Percentiles rank a stretch among this genome's conserved stretches.
Conservation (phyloP, 2,797 vertebrate species). For the Valencia hispanica region DNA sequence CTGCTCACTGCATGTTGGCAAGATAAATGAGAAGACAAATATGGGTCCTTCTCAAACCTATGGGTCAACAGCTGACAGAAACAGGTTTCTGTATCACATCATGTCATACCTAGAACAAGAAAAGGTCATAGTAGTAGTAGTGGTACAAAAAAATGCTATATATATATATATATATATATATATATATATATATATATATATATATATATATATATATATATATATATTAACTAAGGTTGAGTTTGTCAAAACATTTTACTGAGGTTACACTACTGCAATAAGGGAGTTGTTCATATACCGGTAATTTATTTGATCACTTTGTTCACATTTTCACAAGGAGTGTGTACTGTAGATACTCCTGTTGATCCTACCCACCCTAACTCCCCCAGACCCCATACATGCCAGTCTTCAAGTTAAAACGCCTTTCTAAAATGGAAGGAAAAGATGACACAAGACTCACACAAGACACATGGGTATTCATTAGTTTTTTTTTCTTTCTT, state of each 20-base stretch:
- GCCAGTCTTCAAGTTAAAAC: slow-evolving; percentile 80
- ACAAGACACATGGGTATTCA: too few relatives aligned
- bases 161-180: too few relatives aligned
- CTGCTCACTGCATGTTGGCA: not conserved
- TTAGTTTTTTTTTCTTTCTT: slow-evolving; percentile 15
- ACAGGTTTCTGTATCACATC: not conserved
- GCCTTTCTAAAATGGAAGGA: too few relatives aligned
- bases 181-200: too few relatives aligned
- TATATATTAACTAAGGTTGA: not conserved
- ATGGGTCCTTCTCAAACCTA: not conserved
- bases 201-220: too few relatives aligned
- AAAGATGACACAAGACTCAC: too few relatives aligned
- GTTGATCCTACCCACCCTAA: not conserved
- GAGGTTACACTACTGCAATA: too few relatives aligned
- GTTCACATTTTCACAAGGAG: not conserved
- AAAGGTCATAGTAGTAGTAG: not conserved
- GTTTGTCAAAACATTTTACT: too few relatives aligned
- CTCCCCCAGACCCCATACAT: slow-evolving; percentile 42
- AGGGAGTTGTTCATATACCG: too few relatives aligned
- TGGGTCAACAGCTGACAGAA: not conserved
- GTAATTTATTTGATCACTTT: not conserved
- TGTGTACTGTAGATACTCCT: not conserved
- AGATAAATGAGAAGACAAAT: not conserved
- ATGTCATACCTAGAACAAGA: not conserved
- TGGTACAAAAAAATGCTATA: not conserved